These are phyloP conservation scores for Acanthochromis polyacanthus DNA, from an alignment of 2,113 vertebrate genomes.

Conservation along the genomic window DNA sequence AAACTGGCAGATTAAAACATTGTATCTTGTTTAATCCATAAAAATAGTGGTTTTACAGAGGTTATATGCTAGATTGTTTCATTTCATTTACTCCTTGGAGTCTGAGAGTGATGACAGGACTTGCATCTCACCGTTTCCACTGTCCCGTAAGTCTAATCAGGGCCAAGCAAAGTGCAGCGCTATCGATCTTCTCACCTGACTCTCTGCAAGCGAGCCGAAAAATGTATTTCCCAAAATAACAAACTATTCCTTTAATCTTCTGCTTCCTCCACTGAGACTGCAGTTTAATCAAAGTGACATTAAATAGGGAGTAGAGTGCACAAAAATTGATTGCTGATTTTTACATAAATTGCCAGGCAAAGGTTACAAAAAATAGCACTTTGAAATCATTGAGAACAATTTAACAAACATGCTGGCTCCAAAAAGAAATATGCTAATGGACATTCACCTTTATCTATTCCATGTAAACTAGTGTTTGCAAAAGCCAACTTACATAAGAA, in stretches of 20 bases:
- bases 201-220: neutral
- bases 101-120: neutral
- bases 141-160: neutral
- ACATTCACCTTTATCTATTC: constrained; percentile 16
- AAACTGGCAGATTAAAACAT: neutral
- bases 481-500: constrained; percentile 7
- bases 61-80: neutral
- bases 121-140: neutral
- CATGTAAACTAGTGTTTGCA: constrained; percentile 26
- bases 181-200: neutral
- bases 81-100: neutral
- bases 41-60: neutral
- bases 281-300: constrained; percentile 22
- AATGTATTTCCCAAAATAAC: constrained; percentile 5
- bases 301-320: neutral
- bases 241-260: neutral
- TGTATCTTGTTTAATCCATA: neutral
- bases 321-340: constrained; percentile 30
- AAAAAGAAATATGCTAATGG: constrained; percentile 16
- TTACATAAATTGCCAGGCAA: constrained; percentile 8
- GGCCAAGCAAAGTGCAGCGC: neutral
- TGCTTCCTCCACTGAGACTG: neutral
- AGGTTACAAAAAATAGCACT: constrained; percentile 15
- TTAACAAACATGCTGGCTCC: constrained; percentile 20
- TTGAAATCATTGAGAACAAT: constrained; percentile 23